phyloP scores from a whole-genome alignment of 2,797 vertebrate species.

The Sparus aurata region DNA sequence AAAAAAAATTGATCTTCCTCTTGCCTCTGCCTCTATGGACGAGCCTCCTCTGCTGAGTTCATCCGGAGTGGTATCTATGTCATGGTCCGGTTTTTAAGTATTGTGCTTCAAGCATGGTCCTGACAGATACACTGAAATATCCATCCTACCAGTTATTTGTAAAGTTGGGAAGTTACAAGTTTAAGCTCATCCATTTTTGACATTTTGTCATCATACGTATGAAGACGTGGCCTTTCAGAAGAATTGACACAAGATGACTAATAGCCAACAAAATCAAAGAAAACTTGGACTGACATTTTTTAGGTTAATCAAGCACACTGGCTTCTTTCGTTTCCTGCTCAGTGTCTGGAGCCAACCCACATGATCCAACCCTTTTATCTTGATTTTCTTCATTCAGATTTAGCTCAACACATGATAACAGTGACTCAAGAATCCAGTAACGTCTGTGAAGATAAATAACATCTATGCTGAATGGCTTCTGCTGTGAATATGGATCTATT shows the following conservation, averaged over 20 bases:
- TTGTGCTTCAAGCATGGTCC: no score
- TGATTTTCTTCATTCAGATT: conserved; percentile 14
- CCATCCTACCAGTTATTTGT: background rate
- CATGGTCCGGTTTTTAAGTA: background rate
- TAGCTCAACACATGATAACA: background rate
- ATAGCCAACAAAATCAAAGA: background rate
- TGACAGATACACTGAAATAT: background rate
- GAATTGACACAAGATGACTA: background rate
- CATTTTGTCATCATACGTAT: background rate
- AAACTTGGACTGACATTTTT: background rate
- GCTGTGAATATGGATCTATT: conserved; percentile 32
- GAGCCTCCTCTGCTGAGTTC: no score
- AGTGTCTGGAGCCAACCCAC: conserved; percentile 13
- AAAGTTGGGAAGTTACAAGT: background rate
- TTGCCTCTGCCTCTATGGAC: no score
- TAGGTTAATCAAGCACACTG: background rate
- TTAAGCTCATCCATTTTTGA: background rate
- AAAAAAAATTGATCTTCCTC: no score
- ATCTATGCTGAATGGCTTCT: background rate
- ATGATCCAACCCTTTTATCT: background rate
- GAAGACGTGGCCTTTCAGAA: background rate
- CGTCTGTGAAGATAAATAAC: background rate
- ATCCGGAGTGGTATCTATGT: background rate
- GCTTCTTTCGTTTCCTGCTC: background rate
- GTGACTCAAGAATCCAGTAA: background rate